Conservation (phyloP, 2,113 vertebrate genomes). For the Oxyura jamaicensis region DNA sequence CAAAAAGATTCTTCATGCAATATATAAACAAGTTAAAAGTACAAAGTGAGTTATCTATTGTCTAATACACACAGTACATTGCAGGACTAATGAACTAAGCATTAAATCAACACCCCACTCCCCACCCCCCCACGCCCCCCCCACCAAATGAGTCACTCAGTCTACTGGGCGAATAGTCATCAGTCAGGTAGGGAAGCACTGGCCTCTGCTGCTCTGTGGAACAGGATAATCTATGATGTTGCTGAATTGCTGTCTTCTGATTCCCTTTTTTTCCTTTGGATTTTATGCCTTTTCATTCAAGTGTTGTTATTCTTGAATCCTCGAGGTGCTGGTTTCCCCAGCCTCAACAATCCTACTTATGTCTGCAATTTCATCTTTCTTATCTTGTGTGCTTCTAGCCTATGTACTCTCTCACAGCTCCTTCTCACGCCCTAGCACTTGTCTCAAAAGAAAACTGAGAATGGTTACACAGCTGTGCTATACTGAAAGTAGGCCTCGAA, state of each 20-base stretch:
- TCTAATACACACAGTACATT: neutral
- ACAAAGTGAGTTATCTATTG: slow-evolving; percentile 16
- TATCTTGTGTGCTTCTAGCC: neutral
- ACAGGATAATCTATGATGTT: neutral
- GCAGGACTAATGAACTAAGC: slow-evolving; percentile 20
- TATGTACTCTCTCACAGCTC: neutral
- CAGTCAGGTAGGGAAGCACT: neutral
- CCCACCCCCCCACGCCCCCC: neutral
- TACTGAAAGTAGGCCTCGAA: slow-evolving; percentile 22
- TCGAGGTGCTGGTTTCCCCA: neutral
- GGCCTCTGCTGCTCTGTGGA: neutral
- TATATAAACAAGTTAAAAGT: slow-evolving; percentile 55
- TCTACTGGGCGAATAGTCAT: slow-evolving; percentile 21
- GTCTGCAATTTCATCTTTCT: slow-evolving; percentile 7
- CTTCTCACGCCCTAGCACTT: slow-evolving; percentile 18
- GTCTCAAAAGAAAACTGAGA: slow-evolving; percentile 35
- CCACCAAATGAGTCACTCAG: slow-evolving; percentile 28
- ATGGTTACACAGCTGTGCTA: neutral
- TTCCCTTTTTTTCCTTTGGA: neutral
- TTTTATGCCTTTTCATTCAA: neutral
- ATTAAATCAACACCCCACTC: slow-evolving; percentile 21
- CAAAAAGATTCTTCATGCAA: slow-evolving; percentile 34
- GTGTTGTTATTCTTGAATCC: neutral
- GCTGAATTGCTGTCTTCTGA: neutral
- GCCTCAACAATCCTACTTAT: neutral